Evolutionary conservation across 2,888 invertebrate genomes (phyloP).

Genomic region (Eupithecia subumbrata): DNA sequence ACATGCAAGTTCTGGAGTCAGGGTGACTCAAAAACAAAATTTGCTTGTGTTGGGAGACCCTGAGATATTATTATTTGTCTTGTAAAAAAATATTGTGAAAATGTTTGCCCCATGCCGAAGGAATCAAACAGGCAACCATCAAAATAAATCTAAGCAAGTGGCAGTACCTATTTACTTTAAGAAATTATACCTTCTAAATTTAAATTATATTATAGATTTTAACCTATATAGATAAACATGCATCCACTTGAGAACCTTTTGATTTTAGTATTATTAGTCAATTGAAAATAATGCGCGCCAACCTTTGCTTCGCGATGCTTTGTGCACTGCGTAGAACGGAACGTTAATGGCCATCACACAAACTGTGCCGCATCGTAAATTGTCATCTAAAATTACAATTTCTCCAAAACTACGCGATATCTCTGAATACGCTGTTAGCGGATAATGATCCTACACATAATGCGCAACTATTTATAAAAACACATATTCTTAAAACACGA

Average conservation of each 20-base stretch:
- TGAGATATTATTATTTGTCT: no score
- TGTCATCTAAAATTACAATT: slow-evolving; percentile 18
- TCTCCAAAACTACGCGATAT: slow-evolving; percentile 39
- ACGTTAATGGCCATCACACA: slow-evolving; percentile 52
- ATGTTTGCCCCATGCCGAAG: no score
- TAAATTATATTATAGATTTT: no score
- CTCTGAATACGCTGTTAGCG: slow-evolving; percentile 54
- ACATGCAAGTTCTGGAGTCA: no score
- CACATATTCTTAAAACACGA: slow-evolving; percentile 41
- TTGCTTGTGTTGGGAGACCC: no score
- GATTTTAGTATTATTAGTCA: neutral
- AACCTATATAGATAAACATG: neutral
- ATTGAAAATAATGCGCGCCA: neutral
- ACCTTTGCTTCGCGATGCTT: neutral
- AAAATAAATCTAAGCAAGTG: neutral
- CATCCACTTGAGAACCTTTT: neutral
- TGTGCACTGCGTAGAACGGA: slow-evolving; percentile 45
- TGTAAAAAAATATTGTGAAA: no score
- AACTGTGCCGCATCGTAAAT: slow-evolving; percentile 26
- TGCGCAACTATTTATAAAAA: slow-evolving; percentile 53
- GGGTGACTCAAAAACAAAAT: no score
- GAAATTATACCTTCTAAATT: neutral
- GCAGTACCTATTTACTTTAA: neutral
- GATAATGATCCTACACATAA: slow-evolving; percentile 51
- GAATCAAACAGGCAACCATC: no score